These are phyloP conservation scores for Thamnophis elegans DNA, from an alignment of 2,797 vertebrate genomes.

Conservation along the genomic window DNA sequence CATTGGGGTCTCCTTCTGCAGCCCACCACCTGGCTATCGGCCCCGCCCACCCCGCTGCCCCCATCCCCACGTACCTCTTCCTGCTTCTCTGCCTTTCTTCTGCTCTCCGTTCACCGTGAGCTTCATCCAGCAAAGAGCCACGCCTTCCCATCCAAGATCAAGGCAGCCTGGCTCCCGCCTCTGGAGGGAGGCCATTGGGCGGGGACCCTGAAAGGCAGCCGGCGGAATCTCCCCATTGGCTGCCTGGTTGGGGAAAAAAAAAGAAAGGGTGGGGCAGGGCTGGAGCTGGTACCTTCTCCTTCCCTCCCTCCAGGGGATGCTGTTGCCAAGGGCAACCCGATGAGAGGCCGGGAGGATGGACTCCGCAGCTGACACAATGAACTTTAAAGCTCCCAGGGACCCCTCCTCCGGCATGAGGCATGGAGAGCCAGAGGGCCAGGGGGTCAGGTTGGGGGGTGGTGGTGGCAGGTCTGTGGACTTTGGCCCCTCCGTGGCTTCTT, in stretches of 20 bases:
- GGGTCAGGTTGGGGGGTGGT: neutral
- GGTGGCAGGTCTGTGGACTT: neutral
- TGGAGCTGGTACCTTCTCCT: slow-evolving; percentile 16
- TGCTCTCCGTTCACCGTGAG: neutral
- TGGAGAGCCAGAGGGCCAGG: neutral
- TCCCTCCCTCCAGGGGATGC: slow-evolving; percentile 1
- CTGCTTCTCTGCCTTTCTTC: neutral
- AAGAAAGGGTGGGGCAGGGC: neutral
- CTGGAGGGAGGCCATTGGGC: neutral
- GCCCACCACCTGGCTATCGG: neutral
- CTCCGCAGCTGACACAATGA: neutral
- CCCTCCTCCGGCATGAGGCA: neutral
- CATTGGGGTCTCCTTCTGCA: neutral
- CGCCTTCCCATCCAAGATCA: neutral
- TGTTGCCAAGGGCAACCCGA: slow-evolving; percentile 24
- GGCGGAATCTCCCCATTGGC: neutral
- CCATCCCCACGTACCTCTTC: neutral
- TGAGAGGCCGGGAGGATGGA: slow-evolving; percentile 5
- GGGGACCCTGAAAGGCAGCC: neutral
- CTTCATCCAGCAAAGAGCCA: neutral
- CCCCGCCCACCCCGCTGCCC: neutral
- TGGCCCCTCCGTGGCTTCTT: neutral
- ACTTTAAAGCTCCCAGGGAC: neutral
- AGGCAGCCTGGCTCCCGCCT: neutral
- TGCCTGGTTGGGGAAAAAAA: neutral